Base-by-base conservation (phyloP, 2,797 vertebrate species). In the Urocyon cinereoargenteus region DNA sequence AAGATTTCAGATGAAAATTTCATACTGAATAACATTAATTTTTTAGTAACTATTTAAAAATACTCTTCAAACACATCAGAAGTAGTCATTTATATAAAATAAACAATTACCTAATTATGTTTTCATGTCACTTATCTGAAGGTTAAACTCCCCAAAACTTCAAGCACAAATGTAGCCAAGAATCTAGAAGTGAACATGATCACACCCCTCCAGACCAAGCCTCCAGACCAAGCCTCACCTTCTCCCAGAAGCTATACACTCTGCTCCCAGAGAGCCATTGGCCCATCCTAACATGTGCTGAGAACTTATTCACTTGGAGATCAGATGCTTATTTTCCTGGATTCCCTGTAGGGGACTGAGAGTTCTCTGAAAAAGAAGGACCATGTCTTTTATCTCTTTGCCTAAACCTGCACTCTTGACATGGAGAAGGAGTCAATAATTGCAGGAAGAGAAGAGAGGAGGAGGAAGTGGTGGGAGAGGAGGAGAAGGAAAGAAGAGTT, bases 1-100 rank as follows among this genome's bases (percentile, higher is more conserved):
- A 85, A 77, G 62, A 89, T 81, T 62, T 93, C 31, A 79, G 12
- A 31, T 68, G 36, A n/a, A 90, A 86, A 92, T 90, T 86, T 92
- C 36, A 77, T 8, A 68, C 49, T 64, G 53, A 84, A 86, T 89
- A 62, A 53, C n/a, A 34, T 92, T 68, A 21, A 21, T 68, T 68
- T 62, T 68, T 68, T 31, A 34, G 16, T 34, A 34, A 68, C 18
- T 34, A 11, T 68, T 68, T 34, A 11, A 68, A 92, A 95, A 66
- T 68, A 40, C 10, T n/a, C 24, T 90, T 90, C 88, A 84, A 75
- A 24, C 21, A 83, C 26, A 79, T 62, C 18, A 84, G 68, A 83
- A 82, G 53, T 2, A 77, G 28, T 61, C 72, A 53, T 22, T 62
- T 92, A 77, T 57, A 59, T 45, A 66, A 97, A 92, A 96, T 24